Conservation (phyloP, 2,888 invertebrate species). For the Tenthredo amoena region DNA sequence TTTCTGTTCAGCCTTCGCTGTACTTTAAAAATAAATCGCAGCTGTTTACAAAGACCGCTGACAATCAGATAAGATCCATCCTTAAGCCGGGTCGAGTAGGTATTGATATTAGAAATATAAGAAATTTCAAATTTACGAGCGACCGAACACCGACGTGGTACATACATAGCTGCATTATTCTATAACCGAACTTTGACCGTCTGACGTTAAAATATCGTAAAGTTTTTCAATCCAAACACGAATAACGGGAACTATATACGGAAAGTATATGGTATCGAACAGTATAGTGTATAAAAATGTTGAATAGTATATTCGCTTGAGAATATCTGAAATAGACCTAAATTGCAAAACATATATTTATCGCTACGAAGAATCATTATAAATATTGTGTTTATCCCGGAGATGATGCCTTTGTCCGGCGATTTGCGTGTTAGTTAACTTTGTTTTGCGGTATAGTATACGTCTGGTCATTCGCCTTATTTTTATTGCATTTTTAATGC, state of each 20-base stretch:
- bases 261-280: not conserved
- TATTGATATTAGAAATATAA: slow-evolving; percentile 14
- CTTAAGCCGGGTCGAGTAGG: not conserved
- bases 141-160: not conserved
- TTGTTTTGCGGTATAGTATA: not conserved
- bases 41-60: not conserved
- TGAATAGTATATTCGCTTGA: not conserved
- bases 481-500: slow-evolving; percentile 23
- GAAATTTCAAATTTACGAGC: not conserved
- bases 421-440: slow-evolving; percentile 8
- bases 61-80: slow-evolving; percentile 16
- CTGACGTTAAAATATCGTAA: not conserved
- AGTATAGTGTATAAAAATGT: not conserved
- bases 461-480: slow-evolving; percentile 38
- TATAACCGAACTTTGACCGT: not conserved
- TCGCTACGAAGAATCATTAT: not conserved
- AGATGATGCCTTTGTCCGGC: slow-evolving; percentile 1
- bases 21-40: slow-evolving; percentile 32
- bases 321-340: not conserved
- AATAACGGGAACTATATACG: not conserved
- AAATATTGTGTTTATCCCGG: not conserved
- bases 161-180: not conserved
- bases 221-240: not conserved
- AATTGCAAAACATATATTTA: not conserved
- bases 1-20: not conserved